phyloP scores from a whole-genome alignment of 2,888 invertebrate species.

The Eurytoma californica region DNA sequence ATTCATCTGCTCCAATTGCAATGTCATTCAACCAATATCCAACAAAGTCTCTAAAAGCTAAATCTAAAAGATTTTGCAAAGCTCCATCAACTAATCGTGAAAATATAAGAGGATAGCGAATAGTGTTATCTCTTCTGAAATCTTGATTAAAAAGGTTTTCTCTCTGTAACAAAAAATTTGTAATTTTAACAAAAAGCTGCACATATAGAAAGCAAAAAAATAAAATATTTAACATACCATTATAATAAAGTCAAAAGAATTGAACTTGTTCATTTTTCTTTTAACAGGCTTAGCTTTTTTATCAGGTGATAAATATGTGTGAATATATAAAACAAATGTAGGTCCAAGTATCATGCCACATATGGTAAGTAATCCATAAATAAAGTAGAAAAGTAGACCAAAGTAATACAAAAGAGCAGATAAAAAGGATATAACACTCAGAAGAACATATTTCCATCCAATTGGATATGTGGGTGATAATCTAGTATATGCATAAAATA shows the following conservation, averaged over 20 bases:
- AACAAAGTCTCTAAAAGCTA: conserved; percentile 87
- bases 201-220: not conserved
- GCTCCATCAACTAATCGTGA: conserved; percentile 90
- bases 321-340: conserved; percentile 78
- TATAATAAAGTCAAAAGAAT: conserved; percentile 79
- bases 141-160: conserved; percentile 40
- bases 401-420: conserved; percentile 46
- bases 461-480: conserved; percentile 46
- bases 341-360: conserved; percentile 73
- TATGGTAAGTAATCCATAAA: conserved; percentile 65
- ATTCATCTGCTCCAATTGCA: conserved; percentile 81
- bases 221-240: conserved; percentile 76
- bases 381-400: conserved; percentile 44
- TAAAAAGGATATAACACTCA: conserved; percentile 12
- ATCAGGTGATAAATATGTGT: conserved; percentile 80
- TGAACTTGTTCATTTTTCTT: conserved; percentile 79
- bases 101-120: conserved; percentile 83
- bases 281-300: conserved; percentile 80
- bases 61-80: conserved; percentile 88
- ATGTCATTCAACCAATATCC: conserved; percentile 84
- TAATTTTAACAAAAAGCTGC: not conserved
- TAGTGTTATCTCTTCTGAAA: conserved; percentile 32
- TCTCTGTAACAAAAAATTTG: conserved; percentile 37
- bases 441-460: conserved; percentile 50
- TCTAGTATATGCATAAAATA: conserved; percentile 50